Conservation (phyloP, 2,888 invertebrate species). For the Portevinia maculata region DNA sequence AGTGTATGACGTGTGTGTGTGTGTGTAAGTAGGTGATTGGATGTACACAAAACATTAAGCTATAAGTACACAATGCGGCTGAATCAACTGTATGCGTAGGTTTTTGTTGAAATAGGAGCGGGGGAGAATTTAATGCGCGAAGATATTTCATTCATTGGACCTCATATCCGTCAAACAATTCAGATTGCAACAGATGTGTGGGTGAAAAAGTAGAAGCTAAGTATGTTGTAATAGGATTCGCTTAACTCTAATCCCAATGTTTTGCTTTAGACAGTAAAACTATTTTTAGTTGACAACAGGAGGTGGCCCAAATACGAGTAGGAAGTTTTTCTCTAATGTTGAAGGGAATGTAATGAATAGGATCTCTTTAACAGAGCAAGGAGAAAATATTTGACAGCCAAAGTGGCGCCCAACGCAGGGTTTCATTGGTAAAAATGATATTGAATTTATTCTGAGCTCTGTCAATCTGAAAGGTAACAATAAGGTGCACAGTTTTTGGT, state of each 20-base stretch:
- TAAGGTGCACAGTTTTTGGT: no score
- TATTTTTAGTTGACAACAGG: no score
- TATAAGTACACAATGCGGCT: conserved; percentile 16
- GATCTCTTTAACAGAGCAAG: no score
- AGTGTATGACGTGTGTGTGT: conserved; percentile 3
- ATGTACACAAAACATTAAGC: conserved; percentile 12
- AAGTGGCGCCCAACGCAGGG: no score
- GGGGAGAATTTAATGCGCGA: conserved; percentile 34
- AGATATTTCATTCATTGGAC: conserved; percentile 61
- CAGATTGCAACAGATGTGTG: conserved; percentile 27
- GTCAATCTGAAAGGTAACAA: no score
- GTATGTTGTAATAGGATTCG: conserved; percentile 19
- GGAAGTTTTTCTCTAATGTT: no score
- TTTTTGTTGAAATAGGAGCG: neutral
- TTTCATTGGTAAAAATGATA: no score
- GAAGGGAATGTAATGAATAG: no score
- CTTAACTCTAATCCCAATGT: neutral
- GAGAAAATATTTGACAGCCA: no score
- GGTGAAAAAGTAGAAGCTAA: neutral
- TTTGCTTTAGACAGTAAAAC: neutral
- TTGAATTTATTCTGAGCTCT: no score
- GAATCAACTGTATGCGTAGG: conserved; percentile 5
- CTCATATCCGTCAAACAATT: conserved; percentile 55
- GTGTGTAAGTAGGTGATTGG: conserved; percentile 39
- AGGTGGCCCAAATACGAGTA: no score